phyloP scores from a whole-genome alignment of 2,113 vertebrate species.

The Rhegmatorhina hoffmannsi region DNA sequence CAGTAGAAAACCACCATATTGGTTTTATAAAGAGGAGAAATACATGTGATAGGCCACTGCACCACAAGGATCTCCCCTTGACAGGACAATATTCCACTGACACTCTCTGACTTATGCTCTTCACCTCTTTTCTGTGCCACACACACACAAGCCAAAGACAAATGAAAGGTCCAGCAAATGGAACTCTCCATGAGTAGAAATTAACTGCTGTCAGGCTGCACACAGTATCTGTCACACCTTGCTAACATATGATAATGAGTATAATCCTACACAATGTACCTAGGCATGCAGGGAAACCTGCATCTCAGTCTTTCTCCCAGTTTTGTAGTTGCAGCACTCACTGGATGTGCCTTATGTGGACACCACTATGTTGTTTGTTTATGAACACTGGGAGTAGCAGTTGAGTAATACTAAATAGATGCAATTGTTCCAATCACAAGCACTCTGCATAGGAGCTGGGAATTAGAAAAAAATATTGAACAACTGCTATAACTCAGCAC shows the following conservation, averaged over 20 bases:
- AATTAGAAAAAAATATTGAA: background rate
- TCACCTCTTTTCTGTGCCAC: background rate
- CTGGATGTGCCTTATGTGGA: background rate
- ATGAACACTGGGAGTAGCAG: background rate
- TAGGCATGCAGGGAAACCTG: background rate
- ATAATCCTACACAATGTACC: background rate
- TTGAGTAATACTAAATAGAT: background rate
- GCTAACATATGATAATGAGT: background rate
- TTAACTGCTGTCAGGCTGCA: background rate
- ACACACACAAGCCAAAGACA: background rate
- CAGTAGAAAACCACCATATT: fast-evolving
- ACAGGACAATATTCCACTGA: background rate
- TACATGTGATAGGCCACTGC: fast-evolving
- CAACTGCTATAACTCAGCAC: background rate
- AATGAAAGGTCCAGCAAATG: background rate
- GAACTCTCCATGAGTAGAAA: background rate
- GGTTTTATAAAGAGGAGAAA: background rate
- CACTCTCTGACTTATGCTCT: background rate
- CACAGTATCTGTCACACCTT: background rate
- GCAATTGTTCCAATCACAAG: background rate
- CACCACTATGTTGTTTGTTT: background rate
- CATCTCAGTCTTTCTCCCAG: background rate
- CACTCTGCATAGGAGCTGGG: background rate
- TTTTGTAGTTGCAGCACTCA: background rate
- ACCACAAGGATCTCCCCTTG: background rate